Evolutionary conservation across 1,140 invertebrate genomes (phyloP), one percentile per base, ranked within the genome.

Genomic region (Caerostris darwini): DNA sequence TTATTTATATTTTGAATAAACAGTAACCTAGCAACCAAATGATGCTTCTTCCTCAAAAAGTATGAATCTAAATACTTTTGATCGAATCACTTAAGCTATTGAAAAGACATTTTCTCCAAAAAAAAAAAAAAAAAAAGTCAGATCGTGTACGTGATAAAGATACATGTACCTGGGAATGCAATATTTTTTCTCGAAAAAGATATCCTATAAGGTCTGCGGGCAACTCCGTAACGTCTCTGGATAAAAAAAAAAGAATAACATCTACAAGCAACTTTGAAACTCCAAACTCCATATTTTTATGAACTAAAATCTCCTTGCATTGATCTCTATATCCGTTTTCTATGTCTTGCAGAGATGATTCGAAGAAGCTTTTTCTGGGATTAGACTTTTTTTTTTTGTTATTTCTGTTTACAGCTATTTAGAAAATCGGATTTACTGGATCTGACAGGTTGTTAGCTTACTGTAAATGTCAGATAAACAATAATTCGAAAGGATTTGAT

Each of bases 141-240:
- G 34, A 77, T 12, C 71, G 34, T 0, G 53, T 50, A 77, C 34
- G 34, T 8, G 71, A 77, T 77, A 77, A 77, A 50, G 71, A 67
- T 6, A 67, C 61, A 5, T 77, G 50, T 12, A 34, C 12, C 53
- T 50, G 34, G 12, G 10, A 77, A 77, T 77, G 53, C 14, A 77
- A 53, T 77, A 77, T 77, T 77, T 77, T n/a, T 77, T 34, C 71
- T 77, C 53, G 71, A 77, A 77, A 50, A 12, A 77, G 71, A 77
- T 77, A 77, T 77, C 71, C 5, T 34, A 50, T 34, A 34, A 34
- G 34, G 2, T 34, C 34, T 34, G 34, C 34, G 34, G 34, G 34
- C 34, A 34, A 34, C 34, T 34, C 34, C 34, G 34, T 34, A 34
- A 34, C 34, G 34, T 34, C 34, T 34, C 34, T 34, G 34, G 34